phyloP scores from a whole-genome alignment of 2,797 vertebrate genomes.

The Acanthis flammea region DNA sequence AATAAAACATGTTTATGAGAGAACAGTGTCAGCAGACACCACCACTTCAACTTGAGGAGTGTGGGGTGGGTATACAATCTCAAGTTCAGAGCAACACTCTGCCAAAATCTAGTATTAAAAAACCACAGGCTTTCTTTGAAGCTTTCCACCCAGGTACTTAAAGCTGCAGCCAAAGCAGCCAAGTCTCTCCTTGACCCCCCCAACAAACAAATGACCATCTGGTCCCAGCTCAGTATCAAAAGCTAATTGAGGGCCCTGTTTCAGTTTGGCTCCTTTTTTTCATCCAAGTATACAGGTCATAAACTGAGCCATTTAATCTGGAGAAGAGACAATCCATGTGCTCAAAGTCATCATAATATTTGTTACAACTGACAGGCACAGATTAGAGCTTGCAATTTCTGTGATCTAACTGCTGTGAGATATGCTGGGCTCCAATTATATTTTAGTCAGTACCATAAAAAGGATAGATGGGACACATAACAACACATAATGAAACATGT shows the following conservation, averaged over 20 bases:
- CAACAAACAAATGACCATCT: background rate
- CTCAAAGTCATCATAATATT: background rate
- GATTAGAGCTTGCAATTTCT: conserved; percentile 28
- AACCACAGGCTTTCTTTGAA: background rate
- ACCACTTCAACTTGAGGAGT: background rate
- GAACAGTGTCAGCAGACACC: background rate
- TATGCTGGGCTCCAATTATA: background rate
- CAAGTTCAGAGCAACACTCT: background rate
- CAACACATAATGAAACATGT: conserved; percentile 34
- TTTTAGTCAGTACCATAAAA: conserved; percentile 17
- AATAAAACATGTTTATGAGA: background rate
- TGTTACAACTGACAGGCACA: background rate
- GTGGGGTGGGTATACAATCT: accelerated
- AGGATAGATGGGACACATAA: background rate
- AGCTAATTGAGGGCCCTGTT: background rate
- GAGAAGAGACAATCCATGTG: background rate
- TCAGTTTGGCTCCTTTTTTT: background rate
- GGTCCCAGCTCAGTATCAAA: background rate
- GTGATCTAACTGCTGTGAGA: conserved; percentile 24
- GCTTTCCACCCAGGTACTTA: background rate
- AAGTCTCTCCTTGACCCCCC: background rate
- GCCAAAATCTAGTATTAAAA: background rate
- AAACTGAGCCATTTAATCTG: background rate
- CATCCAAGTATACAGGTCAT: background rate
- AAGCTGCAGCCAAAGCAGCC: background rate